Evolutionary conservation across 2,888 invertebrate genomes (phyloP).

Genomic region (Aphodius granarius): DNA sequence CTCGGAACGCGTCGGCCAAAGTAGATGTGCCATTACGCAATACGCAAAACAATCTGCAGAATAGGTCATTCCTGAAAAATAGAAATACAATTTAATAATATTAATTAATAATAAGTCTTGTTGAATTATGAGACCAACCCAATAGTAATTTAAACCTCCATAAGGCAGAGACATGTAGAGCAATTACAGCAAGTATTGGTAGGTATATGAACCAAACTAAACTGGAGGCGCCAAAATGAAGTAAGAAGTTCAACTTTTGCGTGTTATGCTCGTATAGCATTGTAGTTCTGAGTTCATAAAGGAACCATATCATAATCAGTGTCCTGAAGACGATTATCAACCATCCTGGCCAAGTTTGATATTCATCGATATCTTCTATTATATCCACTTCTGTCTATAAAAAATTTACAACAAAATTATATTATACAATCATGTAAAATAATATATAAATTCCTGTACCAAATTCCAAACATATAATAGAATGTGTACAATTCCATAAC

Average conservation of each 20-base stretch:
- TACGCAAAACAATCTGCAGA: conserved; percentile 95
- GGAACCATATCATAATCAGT: conserved; percentile 87
- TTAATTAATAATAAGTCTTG: too few species aligned
- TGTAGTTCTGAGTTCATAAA: conserved; percentile 73
- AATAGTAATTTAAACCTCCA: conserved; percentile 95
- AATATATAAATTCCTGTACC: conserved; percentile 58
- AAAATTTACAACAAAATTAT: conserved; percentile 20
- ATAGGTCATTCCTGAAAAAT: conserved; percentile 82
- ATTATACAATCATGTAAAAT: background rate
- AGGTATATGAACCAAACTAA: conserved; percentile 98
- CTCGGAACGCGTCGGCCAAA: conserved; percentile 94
- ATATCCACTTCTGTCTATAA: conserved; percentile 92
- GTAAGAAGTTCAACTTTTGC: conserved; percentile 86
- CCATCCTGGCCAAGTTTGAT: conserved; percentile 98
- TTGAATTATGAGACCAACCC: too few species aligned
- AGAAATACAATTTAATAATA: background rate
- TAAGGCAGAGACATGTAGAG: conserved; percentile 88
- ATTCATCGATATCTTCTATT: conserved; percentile 94
- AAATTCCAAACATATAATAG: conserved; percentile 95
- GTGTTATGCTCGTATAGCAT: conserved; percentile 80
- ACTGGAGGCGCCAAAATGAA: conserved; percentile 96
- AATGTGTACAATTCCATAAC: conserved; percentile 89
- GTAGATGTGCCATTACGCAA: conserved; percentile 90
- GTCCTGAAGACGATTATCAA: conserved; percentile 85
- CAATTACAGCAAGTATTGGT: conserved; percentile 91